Conservation (phyloP, 2,797 vertebrate genomes). For the Syngnathus rostellatus region DNA sequence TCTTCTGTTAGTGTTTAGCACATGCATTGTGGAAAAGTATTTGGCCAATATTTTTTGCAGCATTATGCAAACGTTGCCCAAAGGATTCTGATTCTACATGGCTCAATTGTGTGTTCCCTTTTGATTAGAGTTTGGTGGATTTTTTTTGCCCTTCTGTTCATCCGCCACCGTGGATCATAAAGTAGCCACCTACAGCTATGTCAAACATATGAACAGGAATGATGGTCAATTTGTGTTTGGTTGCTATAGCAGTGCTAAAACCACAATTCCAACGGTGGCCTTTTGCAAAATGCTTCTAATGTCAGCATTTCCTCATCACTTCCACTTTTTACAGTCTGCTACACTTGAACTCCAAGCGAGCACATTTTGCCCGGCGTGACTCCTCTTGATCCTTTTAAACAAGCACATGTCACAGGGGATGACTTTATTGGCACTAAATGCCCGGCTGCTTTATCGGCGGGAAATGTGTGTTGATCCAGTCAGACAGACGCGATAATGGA, state of each 20-base stretch:
- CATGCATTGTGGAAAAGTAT: too few relatives aligned
- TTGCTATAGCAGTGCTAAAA: background rate
- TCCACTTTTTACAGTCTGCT: constrained; percentile 3
- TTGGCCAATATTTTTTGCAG: too few relatives aligned
- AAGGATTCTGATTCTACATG: too few relatives aligned
- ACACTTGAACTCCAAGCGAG: background rate
- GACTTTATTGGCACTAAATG: constrained; percentile 19
- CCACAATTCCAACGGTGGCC: background rate
- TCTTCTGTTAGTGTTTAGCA: too few relatives aligned
- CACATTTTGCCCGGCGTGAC: constrained; percentile 13
- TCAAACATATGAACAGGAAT: background rate
- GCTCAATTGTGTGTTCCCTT: too few relatives aligned
- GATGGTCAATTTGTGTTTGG: background rate
- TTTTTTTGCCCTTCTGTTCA: too few relatives aligned
- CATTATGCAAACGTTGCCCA: too few relatives aligned
- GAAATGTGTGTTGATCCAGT: constrained; percentile 16
- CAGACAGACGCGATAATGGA: constrained; percentile 21
- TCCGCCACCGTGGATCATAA: background rate
- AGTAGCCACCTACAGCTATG: background rate
- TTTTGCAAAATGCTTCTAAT: background rate
- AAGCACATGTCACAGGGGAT: constrained; percentile 27
- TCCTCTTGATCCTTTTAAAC: constrained; percentile 18
- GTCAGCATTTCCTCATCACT: background rate
- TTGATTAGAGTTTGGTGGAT: too few relatives aligned
- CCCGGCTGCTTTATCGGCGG: constrained; percentile 22